Conservation (phyloP, 53 echinoderm and acorn worm genomes). For the Hippasteria phrygiana region DNA sequence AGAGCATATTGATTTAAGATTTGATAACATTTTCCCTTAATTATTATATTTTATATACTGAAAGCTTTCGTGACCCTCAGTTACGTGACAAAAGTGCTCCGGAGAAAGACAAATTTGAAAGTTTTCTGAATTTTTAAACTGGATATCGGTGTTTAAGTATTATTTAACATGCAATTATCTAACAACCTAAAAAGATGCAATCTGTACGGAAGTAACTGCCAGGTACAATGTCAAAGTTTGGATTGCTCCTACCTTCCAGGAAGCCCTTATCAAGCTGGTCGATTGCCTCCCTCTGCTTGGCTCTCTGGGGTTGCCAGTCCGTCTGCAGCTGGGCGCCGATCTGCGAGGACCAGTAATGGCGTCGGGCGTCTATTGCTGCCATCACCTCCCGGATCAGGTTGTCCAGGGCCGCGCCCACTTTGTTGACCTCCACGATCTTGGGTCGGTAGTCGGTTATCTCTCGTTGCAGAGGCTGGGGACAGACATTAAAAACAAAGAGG, state of each 20-base stretch:
- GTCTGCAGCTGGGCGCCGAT: conserved; percentile 95
- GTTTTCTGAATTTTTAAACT: too few species aligned
- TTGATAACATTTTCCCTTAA: too few species aligned
- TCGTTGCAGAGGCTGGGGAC: conserved; percentile 86
- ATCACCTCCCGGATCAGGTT: conserved; percentile 88
- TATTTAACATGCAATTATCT: too few species aligned
- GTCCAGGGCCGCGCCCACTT: conserved; percentile 93
- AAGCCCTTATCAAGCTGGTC: conserved; percentile 76
- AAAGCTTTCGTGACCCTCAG: too few species aligned
- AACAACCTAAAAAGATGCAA: too few species aligned
- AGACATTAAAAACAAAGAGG: background rate
- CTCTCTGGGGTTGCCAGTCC: conserved; percentile 85
- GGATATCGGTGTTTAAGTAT: too few species aligned
- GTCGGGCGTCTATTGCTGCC: conserved; percentile 78
- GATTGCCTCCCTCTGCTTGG: conserved; percentile 49
- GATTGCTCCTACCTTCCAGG: conserved; percentile 86
- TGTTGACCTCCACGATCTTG: conserved; percentile 95
- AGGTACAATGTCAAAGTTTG: too few species aligned
- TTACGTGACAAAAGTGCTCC: too few species aligned
- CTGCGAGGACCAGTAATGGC: conserved; percentile 98
- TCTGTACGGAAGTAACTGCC: too few species aligned
- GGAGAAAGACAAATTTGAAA: too few species aligned
- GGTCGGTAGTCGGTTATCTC: conserved; percentile 96
- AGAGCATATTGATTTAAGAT: too few species aligned
- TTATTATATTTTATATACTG: too few species aligned